Percentiles rank a stretch among this genome's conserved stretches.
phyloP scores from a whole-genome alignment of 2,113 vertebrate genomes.

The Asarcornis scutulata region DNA sequence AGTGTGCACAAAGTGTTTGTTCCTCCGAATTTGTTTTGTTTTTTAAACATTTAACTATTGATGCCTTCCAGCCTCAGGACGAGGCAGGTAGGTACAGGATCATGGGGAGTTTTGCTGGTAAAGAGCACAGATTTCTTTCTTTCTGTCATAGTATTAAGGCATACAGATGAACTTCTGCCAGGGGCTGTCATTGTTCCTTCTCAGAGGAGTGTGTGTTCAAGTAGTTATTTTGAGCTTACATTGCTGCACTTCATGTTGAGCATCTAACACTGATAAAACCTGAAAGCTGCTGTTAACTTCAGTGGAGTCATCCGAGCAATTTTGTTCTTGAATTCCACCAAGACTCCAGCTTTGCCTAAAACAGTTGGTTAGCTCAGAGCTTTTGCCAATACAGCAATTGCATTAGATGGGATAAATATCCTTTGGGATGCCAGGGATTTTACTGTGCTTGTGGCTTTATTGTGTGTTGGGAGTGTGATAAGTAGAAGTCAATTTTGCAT shows the following conservation, averaged over 20 bases:
- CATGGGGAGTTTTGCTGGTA: neutral
- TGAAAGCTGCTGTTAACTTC: constrained; percentile 1
- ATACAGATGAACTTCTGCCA: neutral
- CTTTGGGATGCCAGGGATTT: constrained; percentile 35
- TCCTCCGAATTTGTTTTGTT: neutral
- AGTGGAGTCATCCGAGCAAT: neutral
- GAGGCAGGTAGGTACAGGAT: neutral
- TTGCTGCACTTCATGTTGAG: neutral
- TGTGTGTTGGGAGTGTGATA: neutral
- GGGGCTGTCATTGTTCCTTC: neutral
- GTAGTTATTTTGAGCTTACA: constrained; percentile 30
- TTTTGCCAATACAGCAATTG: constrained; percentile 18
- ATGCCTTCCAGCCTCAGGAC: neutral
- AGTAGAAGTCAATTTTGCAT: constrained; percentile 14
- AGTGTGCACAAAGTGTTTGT: neutral
- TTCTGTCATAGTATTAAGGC: neutral
- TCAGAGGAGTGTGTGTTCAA: neutral
- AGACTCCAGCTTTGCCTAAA: constrained; percentile 6
- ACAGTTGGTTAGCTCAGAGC: neutral
- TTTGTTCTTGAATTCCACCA: constrained; percentile 19
- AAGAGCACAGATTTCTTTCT: neutral
- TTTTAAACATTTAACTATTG: neutral
- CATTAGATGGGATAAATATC: constrained; percentile 3
- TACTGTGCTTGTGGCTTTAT: constrained; percentile 47
- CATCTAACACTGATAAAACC: constrained; percentile 38